Conservation (phyloP, 2,888 invertebrate species). For the Hipparchia sbordonii region DNA sequence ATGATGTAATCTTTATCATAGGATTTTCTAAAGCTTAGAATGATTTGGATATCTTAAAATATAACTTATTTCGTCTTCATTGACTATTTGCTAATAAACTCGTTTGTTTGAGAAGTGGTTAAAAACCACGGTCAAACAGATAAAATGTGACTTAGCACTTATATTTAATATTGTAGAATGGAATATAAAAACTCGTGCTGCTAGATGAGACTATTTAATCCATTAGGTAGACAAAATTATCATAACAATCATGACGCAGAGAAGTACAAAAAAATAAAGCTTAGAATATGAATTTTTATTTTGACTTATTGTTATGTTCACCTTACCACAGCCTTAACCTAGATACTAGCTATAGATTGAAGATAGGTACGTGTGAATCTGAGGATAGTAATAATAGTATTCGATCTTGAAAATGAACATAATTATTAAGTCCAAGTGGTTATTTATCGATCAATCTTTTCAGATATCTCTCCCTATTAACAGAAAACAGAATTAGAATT, state of each 20-base stretch:
- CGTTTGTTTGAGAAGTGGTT: neutral
- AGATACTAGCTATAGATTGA: neutral
- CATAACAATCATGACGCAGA: neutral
- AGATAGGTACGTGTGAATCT: neutral
- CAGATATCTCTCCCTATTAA: too few relatives aligned
- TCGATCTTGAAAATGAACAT: neutral
- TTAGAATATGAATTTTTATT: constrained; percentile 11
- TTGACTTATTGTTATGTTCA: constrained; percentile 4
- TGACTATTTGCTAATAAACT: neutral
- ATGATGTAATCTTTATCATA: too few relatives aligned
- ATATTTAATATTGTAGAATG: neutral
- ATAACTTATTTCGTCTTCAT: neutral
- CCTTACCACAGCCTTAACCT: constrained; percentile 3
- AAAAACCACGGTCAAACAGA: neutral
- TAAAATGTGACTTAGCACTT: neutral
- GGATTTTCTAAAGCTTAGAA: too few relatives aligned
- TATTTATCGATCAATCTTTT: too few relatives aligned
- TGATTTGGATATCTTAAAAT: neutral
- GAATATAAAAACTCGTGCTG: neutral
- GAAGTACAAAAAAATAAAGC: constrained; percentile 1
- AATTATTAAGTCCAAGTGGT: neutral
- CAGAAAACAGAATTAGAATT: too few relatives aligned
- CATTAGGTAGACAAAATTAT: neutral
- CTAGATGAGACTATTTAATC: neutral
- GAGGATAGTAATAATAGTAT: neutral